Base-by-base conservation (phyloP, 2,113 vertebrate species). In the Takifugu bimaculatus region DNA sequence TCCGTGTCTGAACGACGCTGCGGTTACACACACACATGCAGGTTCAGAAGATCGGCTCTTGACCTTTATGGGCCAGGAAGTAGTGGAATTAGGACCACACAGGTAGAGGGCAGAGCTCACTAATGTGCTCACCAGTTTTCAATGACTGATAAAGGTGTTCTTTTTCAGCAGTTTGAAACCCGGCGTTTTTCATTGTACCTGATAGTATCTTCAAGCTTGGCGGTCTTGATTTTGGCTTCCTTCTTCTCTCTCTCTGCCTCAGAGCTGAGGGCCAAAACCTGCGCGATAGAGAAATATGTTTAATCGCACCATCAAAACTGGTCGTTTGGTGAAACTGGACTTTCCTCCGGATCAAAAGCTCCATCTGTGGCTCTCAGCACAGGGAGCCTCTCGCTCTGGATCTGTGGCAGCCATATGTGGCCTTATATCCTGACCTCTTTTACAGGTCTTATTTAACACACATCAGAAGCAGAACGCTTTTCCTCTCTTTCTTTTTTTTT, bases 241-340 rank as follows among this genome's bases (percentile, higher is more conserved):
- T 57, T 54, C 49, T 57, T 85, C 32, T 91, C 89, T 67, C 75
- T 88, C 61, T 92, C 90, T 42, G 83, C 83, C 60, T 91, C 87
- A 3, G 27, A 81, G 49, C 89, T 88, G 62, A 87, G 55, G 20
- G 68, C 63, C 54, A 78, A 79, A 63, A 91, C 77, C 91, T 92
- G 75, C 48, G 32, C n/a, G 54, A 29, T 14, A 13, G 45, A 39
- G 35, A 39, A 10, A 39, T 39, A 9, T 10, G 35, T 39, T 83
- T 78, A 85, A 80, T 76, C 80, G 75, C 78, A 74, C 78, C 76
- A 68, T 54, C 74, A 60, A 70, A 73, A 64, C 28, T 32, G 67
- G 58, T 72, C 76, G 85, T 73, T 75, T 63, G 60, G 65, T 63
- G 62, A 82, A 74, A 10, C 35, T 39, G 35, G 35, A 39, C 35